Evolutionary conservation across 2,113 vertebrate genomes (phyloP).

Genomic region (Takifugu bimaculatus): DNA sequence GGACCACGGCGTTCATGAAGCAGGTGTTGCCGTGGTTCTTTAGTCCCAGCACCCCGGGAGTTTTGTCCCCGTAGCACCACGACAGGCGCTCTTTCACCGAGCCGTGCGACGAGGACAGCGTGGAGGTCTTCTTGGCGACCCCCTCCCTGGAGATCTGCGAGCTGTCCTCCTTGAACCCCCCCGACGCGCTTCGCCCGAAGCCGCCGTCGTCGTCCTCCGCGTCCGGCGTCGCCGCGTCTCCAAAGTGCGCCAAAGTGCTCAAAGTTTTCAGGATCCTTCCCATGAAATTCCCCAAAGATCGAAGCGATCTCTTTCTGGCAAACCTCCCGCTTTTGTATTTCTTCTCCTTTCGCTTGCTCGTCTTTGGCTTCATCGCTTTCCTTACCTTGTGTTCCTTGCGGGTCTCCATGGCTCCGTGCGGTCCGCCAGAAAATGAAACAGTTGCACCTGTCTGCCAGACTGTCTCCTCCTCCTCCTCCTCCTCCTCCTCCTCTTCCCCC

Average conservation of each 20-base stretch:
- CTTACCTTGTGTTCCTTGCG: slow-evolving; percentile 62
- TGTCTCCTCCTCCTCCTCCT: slow-evolving; percentile 48
- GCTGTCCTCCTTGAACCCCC: slow-evolving; percentile 48
- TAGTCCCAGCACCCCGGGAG: slow-evolving; percentile 85
- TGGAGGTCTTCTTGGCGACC: slow-evolving; percentile 57
- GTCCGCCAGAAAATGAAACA: slow-evolving; percentile 30
- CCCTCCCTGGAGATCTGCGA: slow-evolving; percentile 40
- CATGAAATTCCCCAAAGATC: slow-evolving; percentile 80
- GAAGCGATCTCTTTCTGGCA: slow-evolving; percentile 71
- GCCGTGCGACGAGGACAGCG: slow-evolving; percentile 56
- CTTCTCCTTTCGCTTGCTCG: slow-evolving; percentile 65
- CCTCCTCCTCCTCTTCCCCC: slow-evolving; percentile 17
- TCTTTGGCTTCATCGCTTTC: slow-evolving; percentile 64
- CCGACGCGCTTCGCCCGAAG: slow-evolving; percentile 52
- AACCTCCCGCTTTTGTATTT: slow-evolving; percentile 62
- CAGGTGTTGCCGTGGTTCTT: slow-evolving; percentile 97
- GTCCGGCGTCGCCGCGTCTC: slow-evolving; percentile 60
- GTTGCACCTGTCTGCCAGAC: slow-evolving; percentile 68
- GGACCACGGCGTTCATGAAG: slow-evolving; percentile 95
- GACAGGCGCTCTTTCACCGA: slow-evolving; percentile 70
- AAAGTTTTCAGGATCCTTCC: slow-evolving; percentile 80
- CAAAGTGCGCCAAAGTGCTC: slow-evolving; percentile 76
- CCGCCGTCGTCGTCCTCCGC: slow-evolving; percentile 78
- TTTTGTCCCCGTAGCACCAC: slow-evolving; percentile 75
- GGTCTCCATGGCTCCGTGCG: slow-evolving; percentile 64